Evolutionary conservation across 2,113 vertebrate genomes (phyloP).

Genomic region (Carassius auratus): DNA sequence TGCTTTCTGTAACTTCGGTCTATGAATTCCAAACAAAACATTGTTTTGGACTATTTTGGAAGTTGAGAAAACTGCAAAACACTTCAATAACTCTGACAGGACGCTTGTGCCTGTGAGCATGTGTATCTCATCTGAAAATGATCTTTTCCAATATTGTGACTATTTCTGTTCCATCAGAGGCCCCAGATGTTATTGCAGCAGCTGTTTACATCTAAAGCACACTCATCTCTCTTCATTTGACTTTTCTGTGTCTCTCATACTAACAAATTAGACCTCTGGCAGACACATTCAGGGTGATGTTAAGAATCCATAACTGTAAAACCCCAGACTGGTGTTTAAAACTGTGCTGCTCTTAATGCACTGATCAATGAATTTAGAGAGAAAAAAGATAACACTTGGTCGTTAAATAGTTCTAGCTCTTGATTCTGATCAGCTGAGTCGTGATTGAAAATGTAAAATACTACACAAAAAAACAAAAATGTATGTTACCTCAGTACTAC

Average conservation of each 20-base stretch:
- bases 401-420: neutral
- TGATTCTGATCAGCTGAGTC: neutral
- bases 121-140: constrained; percentile 1
- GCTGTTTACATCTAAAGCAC: constrained; percentile 62
- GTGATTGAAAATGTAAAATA: neutral
- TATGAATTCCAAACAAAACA: constrained; percentile 50
- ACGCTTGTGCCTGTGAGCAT: constrained; percentile 31
- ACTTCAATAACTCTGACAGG: constrained; percentile 38
- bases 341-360: neutral
- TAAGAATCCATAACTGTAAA: neutral
- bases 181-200: constrained; percentile 60
- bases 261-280: constrained; percentile 24
- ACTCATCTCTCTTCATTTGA: neutral
- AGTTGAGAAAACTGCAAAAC: constrained; percentile 3
- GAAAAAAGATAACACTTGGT: neutral
- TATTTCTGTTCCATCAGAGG: constrained; percentile 35
- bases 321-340: neutral
- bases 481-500: neutral
- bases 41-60: constrained; percentile 20
- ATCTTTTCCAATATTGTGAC: constrained; percentile 1
- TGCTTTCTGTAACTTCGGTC: constrained; percentile 31
- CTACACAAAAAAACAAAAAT: neutral
- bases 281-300: neutral
- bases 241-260: neutral
- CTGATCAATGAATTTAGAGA: neutral